phyloP scores from a whole-genome alignment of 2,888 invertebrate species.

The Trileptium ribeirensis region DNA sequence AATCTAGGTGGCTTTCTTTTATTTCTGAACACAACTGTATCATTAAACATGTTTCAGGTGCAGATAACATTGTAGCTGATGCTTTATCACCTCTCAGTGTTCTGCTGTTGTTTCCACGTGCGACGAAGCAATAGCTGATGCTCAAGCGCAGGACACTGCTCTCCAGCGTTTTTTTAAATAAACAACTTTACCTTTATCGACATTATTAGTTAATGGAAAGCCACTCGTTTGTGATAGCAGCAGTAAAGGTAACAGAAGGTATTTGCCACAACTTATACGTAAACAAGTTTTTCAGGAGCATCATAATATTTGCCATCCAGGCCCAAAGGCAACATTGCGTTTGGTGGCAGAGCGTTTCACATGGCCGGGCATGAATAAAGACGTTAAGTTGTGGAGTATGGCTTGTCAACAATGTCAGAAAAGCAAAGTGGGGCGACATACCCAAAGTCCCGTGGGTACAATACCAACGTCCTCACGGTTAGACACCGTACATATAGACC shows the following conservation, averaged over 20 bases:
- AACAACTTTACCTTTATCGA: not conserved
- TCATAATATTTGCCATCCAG: constrained; percentile 11
- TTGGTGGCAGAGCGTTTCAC: not conserved
- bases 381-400: not conserved
- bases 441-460: not conserved
- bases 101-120: not conserved
- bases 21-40: too few relatives aligned
- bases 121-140: not conserved
- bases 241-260: not conserved
- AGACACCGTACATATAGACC: not conserved
- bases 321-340: not conserved
- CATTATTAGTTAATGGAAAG: not conserved
- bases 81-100: not conserved
- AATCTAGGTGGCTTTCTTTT: not conserved
- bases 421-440: not conserved
- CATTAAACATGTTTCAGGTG: too few relatives aligned
- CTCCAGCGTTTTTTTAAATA: not conserved
- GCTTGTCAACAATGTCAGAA: not conserved
- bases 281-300: not conserved
- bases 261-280: not conserved
- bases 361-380: constrained; percentile 12
- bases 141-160: not conserved
- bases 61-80: not conserved
- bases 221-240: not conserved
- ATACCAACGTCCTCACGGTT: constrained; percentile 1